These are phyloP conservation scores for Orchesellides sinensis DNA, from an alignment of 2,888 invertebrate species.

Conservation along the genomic window DNA sequence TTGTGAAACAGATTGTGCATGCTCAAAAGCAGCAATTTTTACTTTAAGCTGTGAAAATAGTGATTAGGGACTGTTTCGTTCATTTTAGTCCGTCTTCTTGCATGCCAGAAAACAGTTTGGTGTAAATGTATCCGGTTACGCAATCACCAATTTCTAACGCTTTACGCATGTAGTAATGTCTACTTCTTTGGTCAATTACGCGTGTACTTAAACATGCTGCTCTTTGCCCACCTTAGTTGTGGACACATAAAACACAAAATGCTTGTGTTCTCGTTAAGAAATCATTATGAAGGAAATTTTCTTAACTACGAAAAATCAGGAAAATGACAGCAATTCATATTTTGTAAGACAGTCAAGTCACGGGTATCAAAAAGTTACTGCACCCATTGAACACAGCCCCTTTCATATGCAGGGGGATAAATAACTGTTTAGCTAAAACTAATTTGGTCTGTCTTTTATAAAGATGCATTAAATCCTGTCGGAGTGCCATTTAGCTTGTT, in stretches of 20 bases:
- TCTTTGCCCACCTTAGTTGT: too few species aligned
- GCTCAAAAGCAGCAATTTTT: too few species aligned
- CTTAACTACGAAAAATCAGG: constrained; percentile 54
- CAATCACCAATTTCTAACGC: constrained; percentile 59
- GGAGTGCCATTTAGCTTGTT: too few species aligned
- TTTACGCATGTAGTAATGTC: constrained; percentile 50
- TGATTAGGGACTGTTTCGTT: neutral
- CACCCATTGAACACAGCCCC: too few species aligned
- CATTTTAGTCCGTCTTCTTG: constrained; percentile 18
- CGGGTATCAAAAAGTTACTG: constrained; percentile 10
- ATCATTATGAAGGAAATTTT: constrained; percentile 17
- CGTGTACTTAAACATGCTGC: too few species aligned
- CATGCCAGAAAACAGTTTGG: constrained; percentile 37
- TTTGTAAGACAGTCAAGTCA: constrained; percentile 44
- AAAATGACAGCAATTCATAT: constrained; percentile 40
- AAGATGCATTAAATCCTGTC: too few species aligned
- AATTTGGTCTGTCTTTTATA: too few species aligned
- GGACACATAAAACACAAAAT: neutral
- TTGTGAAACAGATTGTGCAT: too few species aligned
- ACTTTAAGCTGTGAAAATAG: too few species aligned
- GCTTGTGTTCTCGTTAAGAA: neutral
- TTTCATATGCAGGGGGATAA: too few species aligned
- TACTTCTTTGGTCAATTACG: constrained; percentile 54
- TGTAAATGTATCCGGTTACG: constrained; percentile 60
- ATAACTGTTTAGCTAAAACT: too few species aligned